Evolutionary conservation across 1,140 invertebrate genomes (phyloP), one percentile per base, ranked within the genome.

Genomic region (Drosophila fuyamai): DNA sequence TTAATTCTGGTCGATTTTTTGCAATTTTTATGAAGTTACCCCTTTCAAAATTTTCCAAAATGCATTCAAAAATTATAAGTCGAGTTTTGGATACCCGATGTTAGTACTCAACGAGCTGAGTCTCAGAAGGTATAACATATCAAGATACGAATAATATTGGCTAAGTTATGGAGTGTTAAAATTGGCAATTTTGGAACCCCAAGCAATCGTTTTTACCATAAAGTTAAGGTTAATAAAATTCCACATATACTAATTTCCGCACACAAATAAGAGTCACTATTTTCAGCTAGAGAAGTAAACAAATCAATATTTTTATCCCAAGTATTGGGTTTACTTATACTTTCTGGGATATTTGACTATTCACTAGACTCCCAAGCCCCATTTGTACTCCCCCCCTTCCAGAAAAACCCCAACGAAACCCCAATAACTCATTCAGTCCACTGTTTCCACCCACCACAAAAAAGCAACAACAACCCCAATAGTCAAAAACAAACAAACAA

Each of bases 401-500:
- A 10, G 13, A n/a, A 18, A 40, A n/a, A 27, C 16, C 41, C 44
- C 67, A 27, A 35, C 36, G 41, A 57, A 16, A 7, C 63, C 41
- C 66, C 43, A 71, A 71, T 71, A 71, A 71, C 65, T 71, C 67
- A 71, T 53, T 70, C 65, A 71, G 50, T 18, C 63, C 68, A 48
- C 67, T 51, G 67, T 71, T 47, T 57, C 67, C 67, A 71, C 65
- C 67, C 67, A 71, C 67, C 50, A 43, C 27, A 35, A 54, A 12
- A 54, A 12, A 51, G 51, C 29, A 63, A 55, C 50, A 46, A 55
- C 40, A 71, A 10, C 35, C 61, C 72, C 23, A 7, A 35, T 16
- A 29, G 16, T n/a, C 38, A 46, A 55, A 51, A 62, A 43, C 29
- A 71, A 71, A 68, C 54, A 73, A 48, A 16, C 46, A 44, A 32